These are phyloP conservation scores for Diachasmimorpha longicaudata DNA, from an alignment of 1,140 invertebrate genomes.

Conservation along the genomic window DNA sequence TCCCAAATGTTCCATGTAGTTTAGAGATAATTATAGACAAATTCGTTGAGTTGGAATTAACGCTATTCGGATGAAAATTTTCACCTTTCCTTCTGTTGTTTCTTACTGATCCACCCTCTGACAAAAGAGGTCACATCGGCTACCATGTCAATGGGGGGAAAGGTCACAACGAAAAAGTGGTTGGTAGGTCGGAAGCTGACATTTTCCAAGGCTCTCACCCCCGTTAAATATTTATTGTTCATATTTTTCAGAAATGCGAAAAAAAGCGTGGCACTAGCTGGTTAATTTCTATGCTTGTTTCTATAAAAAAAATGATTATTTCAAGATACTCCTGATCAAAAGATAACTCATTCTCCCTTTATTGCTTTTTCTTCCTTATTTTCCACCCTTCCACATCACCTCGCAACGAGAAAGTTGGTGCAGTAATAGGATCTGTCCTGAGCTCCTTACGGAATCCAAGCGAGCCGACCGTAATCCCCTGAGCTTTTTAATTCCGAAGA, in stretches of 20 bases:
- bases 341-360: not conserved
- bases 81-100: not conserved
- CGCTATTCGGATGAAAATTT: not conserved
- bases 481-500: slow-evolving; percentile 37
- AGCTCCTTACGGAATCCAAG: slow-evolving; percentile 40
- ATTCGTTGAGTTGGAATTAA: not conserved
- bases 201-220: not conserved
- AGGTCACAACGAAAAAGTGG: not conserved
- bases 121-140: not conserved
- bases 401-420: slow-evolving; percentile 33
- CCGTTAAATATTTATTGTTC: not conserved
- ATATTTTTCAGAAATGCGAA: not conserved
- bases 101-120: not conserved
- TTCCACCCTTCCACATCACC: not conserved
- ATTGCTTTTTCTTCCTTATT: not conserved
- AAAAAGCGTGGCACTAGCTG: not conserved
- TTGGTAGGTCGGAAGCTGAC: not conserved
- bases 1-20: not conserved
- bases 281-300: not conserved
- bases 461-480: slow-evolving; percentile 35
- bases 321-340: not conserved
- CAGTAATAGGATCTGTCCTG: slow-evolving; percentile 41
- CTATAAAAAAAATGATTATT: not conserved
- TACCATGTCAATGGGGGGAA: not conserved
- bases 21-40: not conserved